Percentiles rank a stretch among this genome's conserved stretches.
phyloP scores from a whole-genome alignment of 2,797 vertebrate genomes.

The Meda fulgida region DNA sequence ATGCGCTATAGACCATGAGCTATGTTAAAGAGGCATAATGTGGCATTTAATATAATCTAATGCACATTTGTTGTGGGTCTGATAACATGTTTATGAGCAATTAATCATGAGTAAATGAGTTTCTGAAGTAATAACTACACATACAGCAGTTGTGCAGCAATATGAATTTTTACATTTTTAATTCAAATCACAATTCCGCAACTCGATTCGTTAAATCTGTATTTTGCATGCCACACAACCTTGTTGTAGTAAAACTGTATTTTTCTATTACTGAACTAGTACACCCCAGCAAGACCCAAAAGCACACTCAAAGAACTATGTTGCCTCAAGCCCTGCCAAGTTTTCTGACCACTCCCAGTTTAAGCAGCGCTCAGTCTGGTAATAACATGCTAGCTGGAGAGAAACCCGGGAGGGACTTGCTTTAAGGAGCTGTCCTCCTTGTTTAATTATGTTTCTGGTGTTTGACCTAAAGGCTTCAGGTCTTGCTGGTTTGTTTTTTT shows the following conservation, averaged over 20 bases:
- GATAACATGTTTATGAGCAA: background rate
- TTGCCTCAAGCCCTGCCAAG: slow-evolving; percentile 70
- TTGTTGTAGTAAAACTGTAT: slow-evolving; percentile 39
- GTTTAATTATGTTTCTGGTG: slow-evolving; percentile 75
- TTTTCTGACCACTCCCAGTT: slow-evolving; percentile 75
- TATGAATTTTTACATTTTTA: background rate
- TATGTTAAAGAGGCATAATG: background rate
- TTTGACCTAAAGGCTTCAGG: slow-evolving; percentile 72
- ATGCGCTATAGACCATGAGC: too few relatives aligned
- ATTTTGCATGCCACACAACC: slow-evolving; percentile 30
- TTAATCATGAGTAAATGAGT: background rate
- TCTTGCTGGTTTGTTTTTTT: slow-evolving; percentile 65
- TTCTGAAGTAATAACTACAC: too few relatives aligned
- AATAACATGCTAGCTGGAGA: slow-evolving; percentile 73
- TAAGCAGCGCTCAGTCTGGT: slow-evolving; percentile 71
- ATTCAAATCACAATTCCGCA: background rate
- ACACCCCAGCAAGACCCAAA: slow-evolving; percentile 62
- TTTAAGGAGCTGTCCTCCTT: slow-evolving; percentile 75
- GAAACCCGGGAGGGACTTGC: slow-evolving; percentile 70
- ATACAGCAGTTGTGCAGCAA: background rate
- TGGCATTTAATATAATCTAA: background rate
- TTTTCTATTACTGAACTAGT: slow-evolving; percentile 62
- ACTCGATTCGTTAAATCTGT: background rate
- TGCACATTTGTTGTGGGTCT: background rate
- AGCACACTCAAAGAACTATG: slow-evolving; percentile 68